Percentiles rank a stretch among this genome's conserved stretches.
These are phyloP conservation scores for Chiropotes sagulatus DNA, from an alignment of 2,797 vertebrate genomes.

Conservation along the genomic window DNA sequence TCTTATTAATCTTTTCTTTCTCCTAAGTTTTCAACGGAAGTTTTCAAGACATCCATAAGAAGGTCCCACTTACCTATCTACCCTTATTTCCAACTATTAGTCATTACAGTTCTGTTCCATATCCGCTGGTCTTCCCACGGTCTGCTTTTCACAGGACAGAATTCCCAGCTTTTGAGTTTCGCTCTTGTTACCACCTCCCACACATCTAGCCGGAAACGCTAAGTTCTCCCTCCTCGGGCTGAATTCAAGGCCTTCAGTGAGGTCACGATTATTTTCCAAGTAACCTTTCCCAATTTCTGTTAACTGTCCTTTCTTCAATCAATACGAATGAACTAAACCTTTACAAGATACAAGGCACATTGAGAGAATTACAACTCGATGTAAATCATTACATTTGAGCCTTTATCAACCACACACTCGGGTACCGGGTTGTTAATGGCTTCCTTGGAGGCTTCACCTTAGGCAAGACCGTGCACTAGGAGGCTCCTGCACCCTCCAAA, in stretches of 20 bases:
- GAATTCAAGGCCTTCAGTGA: neutral
- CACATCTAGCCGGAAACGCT: neutral
- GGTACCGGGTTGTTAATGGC: neutral
- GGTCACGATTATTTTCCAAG: neutral
- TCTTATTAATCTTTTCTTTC: slow-evolving; percentile 48
- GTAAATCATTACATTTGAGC: neutral
- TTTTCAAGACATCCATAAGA: slow-evolving; percentile 14
- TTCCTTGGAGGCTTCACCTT: neutral
- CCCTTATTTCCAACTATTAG: neutral
- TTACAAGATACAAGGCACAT: neutral
- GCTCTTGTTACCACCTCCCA: neutral
- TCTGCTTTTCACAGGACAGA: neutral
- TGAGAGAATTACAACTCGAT: neutral
- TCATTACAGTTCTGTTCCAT: neutral
- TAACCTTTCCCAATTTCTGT: neutral
- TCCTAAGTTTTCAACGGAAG: slow-evolving; percentile 23
- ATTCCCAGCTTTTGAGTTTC: neutral
- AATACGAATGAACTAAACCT: neutral
- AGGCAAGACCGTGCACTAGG: neutral
- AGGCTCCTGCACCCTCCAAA: neutral
- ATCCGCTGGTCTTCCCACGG: neutral
- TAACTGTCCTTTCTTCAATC: neutral
- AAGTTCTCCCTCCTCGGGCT: neutral
- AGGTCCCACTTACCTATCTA: neutral
- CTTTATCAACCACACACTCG: neutral